Evolutionary conservation across 2,113 vertebrate species (phyloP).

Genomic region (Cervus canadensis): DNA sequence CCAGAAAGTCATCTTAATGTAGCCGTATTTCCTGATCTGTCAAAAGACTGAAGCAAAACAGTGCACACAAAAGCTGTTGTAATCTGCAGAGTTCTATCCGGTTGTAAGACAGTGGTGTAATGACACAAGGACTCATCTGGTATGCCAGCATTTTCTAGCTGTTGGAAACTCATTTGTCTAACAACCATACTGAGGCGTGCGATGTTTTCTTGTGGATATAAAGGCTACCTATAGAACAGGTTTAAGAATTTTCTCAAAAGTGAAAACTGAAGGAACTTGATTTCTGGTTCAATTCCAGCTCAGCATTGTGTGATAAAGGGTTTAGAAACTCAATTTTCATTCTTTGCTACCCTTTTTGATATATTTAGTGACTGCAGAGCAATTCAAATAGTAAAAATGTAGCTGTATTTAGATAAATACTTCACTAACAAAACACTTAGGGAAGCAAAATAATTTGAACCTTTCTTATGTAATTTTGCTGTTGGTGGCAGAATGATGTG

Average conservation of each 20-base stretch:
- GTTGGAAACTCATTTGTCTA: neutral
- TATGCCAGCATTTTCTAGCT: neutral
- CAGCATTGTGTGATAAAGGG: neutral
- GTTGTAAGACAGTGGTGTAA: neutral
- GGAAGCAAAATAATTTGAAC: neutral
- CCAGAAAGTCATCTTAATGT: neutral
- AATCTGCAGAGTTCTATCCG: neutral
- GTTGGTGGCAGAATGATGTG: too few species aligned
- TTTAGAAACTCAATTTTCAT: neutral
- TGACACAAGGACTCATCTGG: neutral
- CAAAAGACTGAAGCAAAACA: neutral
- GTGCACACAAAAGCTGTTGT: neutral
- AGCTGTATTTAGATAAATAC: neutral
- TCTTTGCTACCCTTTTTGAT: neutral
- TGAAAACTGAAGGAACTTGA: neutral
- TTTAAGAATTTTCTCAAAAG: neutral
- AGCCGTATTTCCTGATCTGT: neutral
- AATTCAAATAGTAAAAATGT: neutral
- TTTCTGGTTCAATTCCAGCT: neutral
- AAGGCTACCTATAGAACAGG: neutral
- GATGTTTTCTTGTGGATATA: neutral
- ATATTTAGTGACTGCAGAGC: neutral
- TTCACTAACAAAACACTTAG: neutral
- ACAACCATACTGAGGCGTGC: neutral
- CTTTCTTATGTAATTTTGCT: neutral